Base-by-base conservation (phyloP, 2,113 vertebrate species). In the Heterochromis multidens region DNA sequence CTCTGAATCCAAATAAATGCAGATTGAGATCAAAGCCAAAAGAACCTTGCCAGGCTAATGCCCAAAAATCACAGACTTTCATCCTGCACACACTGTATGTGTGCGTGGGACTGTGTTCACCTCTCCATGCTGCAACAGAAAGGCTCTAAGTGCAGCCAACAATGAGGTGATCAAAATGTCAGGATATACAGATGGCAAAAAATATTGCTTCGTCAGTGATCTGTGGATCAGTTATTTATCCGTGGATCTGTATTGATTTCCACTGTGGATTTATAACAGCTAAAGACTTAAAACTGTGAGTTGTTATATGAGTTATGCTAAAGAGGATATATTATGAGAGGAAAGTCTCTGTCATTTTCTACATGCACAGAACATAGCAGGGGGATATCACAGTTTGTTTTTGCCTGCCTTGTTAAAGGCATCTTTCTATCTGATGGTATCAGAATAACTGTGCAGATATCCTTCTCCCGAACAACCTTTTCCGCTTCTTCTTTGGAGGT, bases 21-120 rank as follows among this genome's bases (percentile, higher is more conserved):
- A 81, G 88, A 87, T 85, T 80, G 79, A 85, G 84, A 90, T 84
- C 82, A 81, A 89, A 89, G 83, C 81, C 46, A 79, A 76, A 83
- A 81, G 60, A 77, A 49, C 33, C 31, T 70, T n/a, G 31, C 72
- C 80, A 86, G 79, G 79, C 77, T 88, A 80, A 92, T 84, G 61
- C 70, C 77, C 65, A 43, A 80, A 74, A 77, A 87, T 86, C 67
- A 63, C 83, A 31, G 12, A 78, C 80, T 58, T 77, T 11, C 52
- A 79, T 82, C 27, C 62, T 54, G 23, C 52, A 54, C 31, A 23
- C 35, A 23, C 10, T 78, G 6, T 35, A 54, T 65, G 56, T 27
- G 65, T 49, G 57, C 1, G 4, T 6, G 10, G 37, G 62, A 58
- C 57, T 8, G 12, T 72, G n/a, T 37, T 33, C 56, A n/a, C 23